Conservation (phyloP, 2,888 invertebrate genomes). For the Chloroclystis v-ata region DNA sequence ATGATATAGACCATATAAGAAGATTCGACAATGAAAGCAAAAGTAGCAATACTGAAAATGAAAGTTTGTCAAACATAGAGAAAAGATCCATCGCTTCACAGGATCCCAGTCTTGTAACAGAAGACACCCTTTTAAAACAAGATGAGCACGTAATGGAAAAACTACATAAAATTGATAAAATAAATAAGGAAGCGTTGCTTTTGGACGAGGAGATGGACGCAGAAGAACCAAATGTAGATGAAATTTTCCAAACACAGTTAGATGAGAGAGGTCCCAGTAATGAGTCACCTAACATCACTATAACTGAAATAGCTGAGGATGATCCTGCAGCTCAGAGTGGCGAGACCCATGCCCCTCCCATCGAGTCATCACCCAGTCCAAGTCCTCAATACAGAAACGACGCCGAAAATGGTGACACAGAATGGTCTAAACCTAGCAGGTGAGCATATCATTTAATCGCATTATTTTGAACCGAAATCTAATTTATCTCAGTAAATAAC, state of each 20-base stretch:
- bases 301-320: constrained; percentile 70
- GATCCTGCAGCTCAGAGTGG: constrained; percentile 49
- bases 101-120: constrained; percentile 68
- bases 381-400: constrained; percentile 54
- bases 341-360: constrained; percentile 45
- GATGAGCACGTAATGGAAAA: constrained; percentile 69
- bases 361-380: constrained; percentile 67
- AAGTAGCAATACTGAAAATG: constrained; percentile 64
- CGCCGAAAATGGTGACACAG: constrained; percentile 44
- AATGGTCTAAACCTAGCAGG: constrained; percentile 75
- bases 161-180: constrained; percentile 55
- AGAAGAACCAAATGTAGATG: constrained; percentile 66
- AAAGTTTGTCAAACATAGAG: constrained; percentile 54
- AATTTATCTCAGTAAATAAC: constrained; percentile 25
- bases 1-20: constrained; percentile 52
- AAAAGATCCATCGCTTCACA: constrained; percentile 67
- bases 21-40: constrained; percentile 46
- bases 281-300: constrained; percentile 69
- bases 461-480: background rate
- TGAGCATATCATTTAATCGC: constrained; percentile 35
- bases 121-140: constrained; percentile 55
- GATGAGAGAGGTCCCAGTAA: constrained; percentile 53
- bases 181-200: constrained; percentile 56
- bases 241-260: constrained; percentile 65
- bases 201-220: constrained; percentile 63